Evolutionary conservation across 2,888 invertebrate genomes (phyloP).

Genomic region (Bugula neritina): DNA sequence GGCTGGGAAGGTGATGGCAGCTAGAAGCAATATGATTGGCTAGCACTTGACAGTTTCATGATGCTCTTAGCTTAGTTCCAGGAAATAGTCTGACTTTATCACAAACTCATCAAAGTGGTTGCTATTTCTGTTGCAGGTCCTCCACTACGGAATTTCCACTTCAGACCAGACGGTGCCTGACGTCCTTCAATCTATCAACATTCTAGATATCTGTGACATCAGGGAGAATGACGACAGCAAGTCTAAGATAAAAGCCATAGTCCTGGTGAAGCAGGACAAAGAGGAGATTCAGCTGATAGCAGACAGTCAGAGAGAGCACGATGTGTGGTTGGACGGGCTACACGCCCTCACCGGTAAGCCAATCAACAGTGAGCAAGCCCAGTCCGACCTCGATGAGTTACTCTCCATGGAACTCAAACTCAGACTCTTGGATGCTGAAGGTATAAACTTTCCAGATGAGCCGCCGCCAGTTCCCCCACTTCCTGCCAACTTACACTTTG

Average conservation of each 20-base stretch:
- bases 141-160: background rate
- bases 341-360: conserved; percentile 69
- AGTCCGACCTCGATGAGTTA: conserved; percentile 82
- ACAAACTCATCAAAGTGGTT: too few relatives aligned
- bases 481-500: conserved; percentile 73
- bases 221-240: background rate
- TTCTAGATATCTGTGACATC: conserved; percentile 1
- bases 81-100: too few relatives aligned
- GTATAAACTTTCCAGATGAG: conserved; percentile 85
- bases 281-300: conserved; percentile 60
- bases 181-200: background rate
- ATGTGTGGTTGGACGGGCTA: conserved; percentile 85
- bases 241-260: background rate
- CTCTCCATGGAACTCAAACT: conserved; percentile 94
- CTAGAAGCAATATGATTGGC: too few relatives aligned
- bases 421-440: conserved; percentile 84
- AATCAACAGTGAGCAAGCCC: conserved; percentile 68
- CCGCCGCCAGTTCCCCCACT: conserved; percentile 86
- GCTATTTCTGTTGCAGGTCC: background rate
- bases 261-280: background rate
- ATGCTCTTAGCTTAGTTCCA: too few relatives aligned
- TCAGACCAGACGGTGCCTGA: background rate
- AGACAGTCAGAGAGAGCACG: conserved; percentile 65
- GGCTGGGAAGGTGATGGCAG: too few relatives aligned
- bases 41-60: too few relatives aligned